These are phyloP conservation scores for Phrynosoma platyrhinos DNA, from an alignment of 2,113 vertebrate species.

Conservation along the genomic window DNA sequence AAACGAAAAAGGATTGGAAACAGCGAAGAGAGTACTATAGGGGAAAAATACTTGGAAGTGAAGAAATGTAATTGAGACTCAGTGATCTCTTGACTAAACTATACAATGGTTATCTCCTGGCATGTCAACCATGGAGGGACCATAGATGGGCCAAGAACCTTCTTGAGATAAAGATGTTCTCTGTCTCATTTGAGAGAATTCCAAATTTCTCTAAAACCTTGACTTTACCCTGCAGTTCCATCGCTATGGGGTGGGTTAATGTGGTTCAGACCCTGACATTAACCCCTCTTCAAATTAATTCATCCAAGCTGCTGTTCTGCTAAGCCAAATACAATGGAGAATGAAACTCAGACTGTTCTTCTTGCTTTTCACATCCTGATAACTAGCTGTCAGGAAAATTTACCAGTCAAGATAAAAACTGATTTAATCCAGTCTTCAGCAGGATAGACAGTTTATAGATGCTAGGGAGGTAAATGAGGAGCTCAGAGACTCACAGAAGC, in stretches of 20 bases:
- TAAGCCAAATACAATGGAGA: not conserved
- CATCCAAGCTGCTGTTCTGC: not conserved
- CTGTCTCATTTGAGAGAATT: not conserved
- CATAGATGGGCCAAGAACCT: not conserved
- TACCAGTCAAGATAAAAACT: not conserved
- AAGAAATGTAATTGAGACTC: not conserved
- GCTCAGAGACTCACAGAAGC: not conserved
- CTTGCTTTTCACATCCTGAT: not conserved
- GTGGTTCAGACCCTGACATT: not conserved
- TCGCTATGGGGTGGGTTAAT: not conserved
- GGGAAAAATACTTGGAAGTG: not conserved
- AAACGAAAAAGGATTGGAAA: not conserved
- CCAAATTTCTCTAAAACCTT: not conserved
- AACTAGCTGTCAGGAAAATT: not conserved
- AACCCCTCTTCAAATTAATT: not conserved
- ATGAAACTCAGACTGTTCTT: not conserved
- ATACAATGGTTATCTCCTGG: not conserved
- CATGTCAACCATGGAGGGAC: not conserved
- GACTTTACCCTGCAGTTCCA: not conserved
- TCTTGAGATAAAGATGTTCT: not conserved
- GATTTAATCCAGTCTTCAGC: not conserved
- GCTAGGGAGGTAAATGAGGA: not conserved
- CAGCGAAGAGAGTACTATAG: not conserved
- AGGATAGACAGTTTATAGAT: not conserved
- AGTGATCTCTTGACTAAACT: not conserved